phyloP scores from a whole-genome alignment of 2,888 invertebrate genomes.

The Graphium colonna region DNA sequence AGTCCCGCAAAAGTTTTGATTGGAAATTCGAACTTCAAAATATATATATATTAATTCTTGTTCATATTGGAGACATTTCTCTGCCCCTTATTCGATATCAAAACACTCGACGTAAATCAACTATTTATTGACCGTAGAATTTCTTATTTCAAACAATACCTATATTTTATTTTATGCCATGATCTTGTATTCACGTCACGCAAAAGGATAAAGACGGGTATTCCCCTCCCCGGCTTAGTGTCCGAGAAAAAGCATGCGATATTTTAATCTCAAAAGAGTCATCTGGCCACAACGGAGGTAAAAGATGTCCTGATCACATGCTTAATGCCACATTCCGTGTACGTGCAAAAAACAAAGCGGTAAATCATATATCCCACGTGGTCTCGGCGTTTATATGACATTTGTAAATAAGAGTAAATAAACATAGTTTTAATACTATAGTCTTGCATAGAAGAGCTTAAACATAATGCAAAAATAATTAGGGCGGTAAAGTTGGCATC shows the following conservation, averaged over 20 bases:
- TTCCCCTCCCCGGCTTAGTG: slow-evolving; percentile 3
- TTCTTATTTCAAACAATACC: not conserved
- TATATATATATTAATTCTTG: too few species aligned
- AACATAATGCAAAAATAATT: too few species aligned
- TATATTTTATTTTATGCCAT: not conserved
- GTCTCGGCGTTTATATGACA: too few species aligned
- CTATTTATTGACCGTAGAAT: too few species aligned
- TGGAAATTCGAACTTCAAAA: too few species aligned
- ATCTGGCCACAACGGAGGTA: slow-evolving; percentile 5
- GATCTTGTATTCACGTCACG: slow-evolving; percentile 5
- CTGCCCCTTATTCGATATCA: too few species aligned
- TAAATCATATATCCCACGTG: not conserved
- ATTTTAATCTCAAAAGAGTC: slow-evolving; percentile 8
- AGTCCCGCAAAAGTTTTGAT: too few species aligned
- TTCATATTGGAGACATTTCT: too few species aligned
- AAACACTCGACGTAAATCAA: not conserved
- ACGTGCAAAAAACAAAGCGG: not conserved
- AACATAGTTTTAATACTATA: too few species aligned
- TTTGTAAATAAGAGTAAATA: too few species aligned
- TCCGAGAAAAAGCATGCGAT: slow-evolving; percentile 7
- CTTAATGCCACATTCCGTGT: slow-evolving; percentile 9
- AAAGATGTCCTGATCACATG: slow-evolving; percentile 2
- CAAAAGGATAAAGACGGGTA: slow-evolving; percentile 8
- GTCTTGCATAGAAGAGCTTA: too few species aligned
- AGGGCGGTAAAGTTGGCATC: too few species aligned